Evolutionary conservation across 2,888 invertebrate species (phyloP).

Genomic region (Proisotoma minuta): DNA sequence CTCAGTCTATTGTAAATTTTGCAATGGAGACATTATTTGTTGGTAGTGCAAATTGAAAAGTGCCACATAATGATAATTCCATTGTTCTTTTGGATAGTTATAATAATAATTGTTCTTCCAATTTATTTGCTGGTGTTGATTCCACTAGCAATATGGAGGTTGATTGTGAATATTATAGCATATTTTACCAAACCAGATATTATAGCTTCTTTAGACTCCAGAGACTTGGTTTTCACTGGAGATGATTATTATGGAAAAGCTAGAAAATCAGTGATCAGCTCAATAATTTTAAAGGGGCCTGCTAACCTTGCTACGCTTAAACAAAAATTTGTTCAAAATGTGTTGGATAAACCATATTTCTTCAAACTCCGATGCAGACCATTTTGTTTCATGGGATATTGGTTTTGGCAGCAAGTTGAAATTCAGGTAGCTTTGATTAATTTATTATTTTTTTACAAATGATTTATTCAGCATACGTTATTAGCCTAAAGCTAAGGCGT

Average conservation of each 20-base stretch:
- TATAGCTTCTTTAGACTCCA: conserved; percentile 37
- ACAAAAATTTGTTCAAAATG: conserved; percentile 29
- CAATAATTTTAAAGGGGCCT: conserved; percentile 33
- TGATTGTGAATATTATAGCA: conserved; percentile 39
- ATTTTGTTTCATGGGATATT: conserved; percentile 39
- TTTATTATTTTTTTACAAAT: conserved; percentile 7
- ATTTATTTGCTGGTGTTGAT: conserved; percentile 33
- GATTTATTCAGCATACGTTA: conserved; percentile 9
- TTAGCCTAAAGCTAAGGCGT: no score
- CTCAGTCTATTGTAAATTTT: no score
- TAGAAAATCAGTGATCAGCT: conserved; percentile 44
- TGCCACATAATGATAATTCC: conserved; percentile 45
- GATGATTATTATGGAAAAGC: conserved; percentile 44
- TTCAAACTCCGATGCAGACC: conserved; percentile 43
- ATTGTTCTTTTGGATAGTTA: conserved; percentile 43
- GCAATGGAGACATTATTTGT: no score
- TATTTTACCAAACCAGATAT: conserved; percentile 28
- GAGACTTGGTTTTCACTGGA: conserved; percentile 44
- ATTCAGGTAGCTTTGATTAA: conserved; percentile 35
- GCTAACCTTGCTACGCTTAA: conserved; percentile 33
- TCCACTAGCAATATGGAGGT: conserved; percentile 38
- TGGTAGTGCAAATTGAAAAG: no score
- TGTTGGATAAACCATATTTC: conserved; percentile 40
- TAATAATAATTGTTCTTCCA: conserved; percentile 41
- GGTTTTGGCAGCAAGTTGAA: conserved; percentile 44